These are phyloP conservation scores for Drosophila parthenogenetica DNA, from an alignment of 2,888 invertebrate species.

Conservation along the genomic window DNA sequence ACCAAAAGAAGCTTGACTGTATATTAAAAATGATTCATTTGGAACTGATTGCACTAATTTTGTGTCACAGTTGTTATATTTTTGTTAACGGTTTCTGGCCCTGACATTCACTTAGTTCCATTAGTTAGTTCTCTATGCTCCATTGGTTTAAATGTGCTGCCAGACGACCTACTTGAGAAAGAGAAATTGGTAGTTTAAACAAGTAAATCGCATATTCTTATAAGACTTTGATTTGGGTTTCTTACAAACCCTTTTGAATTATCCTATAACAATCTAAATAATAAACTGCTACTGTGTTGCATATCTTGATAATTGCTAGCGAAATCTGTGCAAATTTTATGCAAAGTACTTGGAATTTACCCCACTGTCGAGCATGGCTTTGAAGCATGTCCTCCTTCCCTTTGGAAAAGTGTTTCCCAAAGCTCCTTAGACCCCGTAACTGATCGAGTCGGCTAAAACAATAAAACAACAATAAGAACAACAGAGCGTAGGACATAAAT, in stretches of 20 bases:
- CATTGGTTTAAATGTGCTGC: conserved; percentile 43
- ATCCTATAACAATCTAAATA: not conserved
- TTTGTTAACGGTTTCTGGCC: conserved; percentile 38
- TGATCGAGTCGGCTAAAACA: conserved; percentile 27
- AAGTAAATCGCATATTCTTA: not conserved
- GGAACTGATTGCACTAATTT: conserved; percentile 58
- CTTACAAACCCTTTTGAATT: no score
- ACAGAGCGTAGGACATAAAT: conserved; percentile 56
- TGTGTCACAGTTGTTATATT: conserved; percentile 42
- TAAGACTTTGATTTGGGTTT: no score
- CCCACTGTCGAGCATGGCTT: conserved; percentile 35
- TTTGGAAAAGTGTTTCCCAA: not conserved
- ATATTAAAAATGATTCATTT: conserved; percentile 59
- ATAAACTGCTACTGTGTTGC: conserved; percentile 53
- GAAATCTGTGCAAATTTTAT: conserved; percentile 66
- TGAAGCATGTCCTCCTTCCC: conserved; percentile 42
- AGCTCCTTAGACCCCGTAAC: conserved; percentile 8
- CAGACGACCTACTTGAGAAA: conserved; percentile 1
- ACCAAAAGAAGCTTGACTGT: not conserved
- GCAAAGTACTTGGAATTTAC: conserved; percentile 49
- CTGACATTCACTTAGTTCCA: conserved; percentile 20
- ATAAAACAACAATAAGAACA: conserved; percentile 10
- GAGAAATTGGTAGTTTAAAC: not conserved
- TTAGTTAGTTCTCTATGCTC: conserved; percentile 32
- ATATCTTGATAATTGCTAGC: conserved; percentile 37